A percentile compares a stretch with the other conserved stretches of the same genome.
Evolutionary conservation across 2,888 invertebrate species (phyloP).

Genomic region (Drosophila tanythrix): DNA sequence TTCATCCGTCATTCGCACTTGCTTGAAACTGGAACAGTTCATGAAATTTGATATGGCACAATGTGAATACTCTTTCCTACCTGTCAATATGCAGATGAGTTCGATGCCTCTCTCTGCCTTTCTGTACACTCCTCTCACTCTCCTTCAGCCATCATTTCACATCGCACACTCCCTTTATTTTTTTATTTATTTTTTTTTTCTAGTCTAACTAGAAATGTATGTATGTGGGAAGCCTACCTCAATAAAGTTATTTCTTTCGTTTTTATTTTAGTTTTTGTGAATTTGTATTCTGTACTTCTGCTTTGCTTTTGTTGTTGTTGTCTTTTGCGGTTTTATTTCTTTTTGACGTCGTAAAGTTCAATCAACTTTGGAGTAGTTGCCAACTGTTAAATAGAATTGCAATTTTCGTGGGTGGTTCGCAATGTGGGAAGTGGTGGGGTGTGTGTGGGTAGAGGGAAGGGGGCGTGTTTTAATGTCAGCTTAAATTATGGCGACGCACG

Average conservation of each 20-base stretch:
- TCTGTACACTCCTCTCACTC: neutral
- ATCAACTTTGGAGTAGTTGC: conserved; percentile 56
- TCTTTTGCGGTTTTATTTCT: conserved; percentile 32
- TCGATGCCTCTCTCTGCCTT: neutral
- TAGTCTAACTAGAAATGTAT: conserved; percentile 41
- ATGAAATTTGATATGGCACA: neutral
- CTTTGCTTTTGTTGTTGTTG: conserved; percentile 15
- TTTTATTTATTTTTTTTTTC: conserved; percentile 14
- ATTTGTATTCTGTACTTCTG: conserved; percentile 6
- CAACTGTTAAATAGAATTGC: conserved; percentile 3
- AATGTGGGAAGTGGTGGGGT: neutral
- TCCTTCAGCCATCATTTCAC: neutral
- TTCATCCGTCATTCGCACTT: neutral
- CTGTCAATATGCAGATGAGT: neutral
- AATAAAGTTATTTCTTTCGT: conserved; percentile 37
- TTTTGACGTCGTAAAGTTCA: conserved; percentile 49
- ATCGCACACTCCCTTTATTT: neutral
- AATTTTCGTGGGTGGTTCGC: neutral
- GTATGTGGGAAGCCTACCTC: conserved; percentile 53
- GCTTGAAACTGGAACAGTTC: neutral
- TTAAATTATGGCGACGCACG: conserved; percentile 35
- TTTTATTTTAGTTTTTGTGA: conserved; percentile 5
- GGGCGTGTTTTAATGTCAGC: conserved; percentile 7
- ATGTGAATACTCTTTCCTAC: neutral
- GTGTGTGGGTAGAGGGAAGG: neutral